Conservation (phyloP, 2,113 vertebrate species). For the Lutjanus erythropterus region DNA sequence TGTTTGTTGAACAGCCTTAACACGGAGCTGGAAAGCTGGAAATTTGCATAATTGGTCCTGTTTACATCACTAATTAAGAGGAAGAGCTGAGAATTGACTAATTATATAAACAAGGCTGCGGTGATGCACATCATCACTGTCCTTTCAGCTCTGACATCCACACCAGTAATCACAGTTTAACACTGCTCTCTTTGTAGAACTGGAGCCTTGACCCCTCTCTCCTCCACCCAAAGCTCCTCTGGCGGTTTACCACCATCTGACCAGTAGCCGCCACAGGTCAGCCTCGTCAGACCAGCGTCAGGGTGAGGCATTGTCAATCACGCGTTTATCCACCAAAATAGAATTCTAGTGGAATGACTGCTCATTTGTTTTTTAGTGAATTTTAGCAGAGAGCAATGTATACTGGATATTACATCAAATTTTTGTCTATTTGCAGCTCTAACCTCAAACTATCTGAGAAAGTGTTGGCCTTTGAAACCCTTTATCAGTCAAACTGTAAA, state of each 20-base stretch:
- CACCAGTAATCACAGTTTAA: conserved; percentile 25
- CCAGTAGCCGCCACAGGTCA: conserved; percentile 34
- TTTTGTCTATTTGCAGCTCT: too few species aligned
- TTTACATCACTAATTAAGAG: too few species aligned
- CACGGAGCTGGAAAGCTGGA: too few species aligned
- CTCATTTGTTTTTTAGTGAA: not conserved
- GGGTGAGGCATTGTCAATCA: not conserved
- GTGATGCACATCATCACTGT: not conserved
- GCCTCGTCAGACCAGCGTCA: not conserved
- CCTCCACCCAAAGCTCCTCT: conserved; percentile 12
- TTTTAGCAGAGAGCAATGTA: too few species aligned
- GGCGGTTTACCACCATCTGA: conserved; percentile 20
- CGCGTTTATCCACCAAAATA: not conserved
- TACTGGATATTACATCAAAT: too few species aligned
- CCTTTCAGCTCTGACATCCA: conserved; percentile 5
- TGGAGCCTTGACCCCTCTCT: not conserved
- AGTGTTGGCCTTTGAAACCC: not conserved
- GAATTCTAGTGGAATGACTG: not conserved
- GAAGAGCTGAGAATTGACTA: not conserved
- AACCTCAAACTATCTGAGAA: not conserved
- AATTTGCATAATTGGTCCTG: too few species aligned
- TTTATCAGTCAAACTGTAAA: not conserved
- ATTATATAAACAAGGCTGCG: not conserved
- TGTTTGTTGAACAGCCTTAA: too few species aligned
- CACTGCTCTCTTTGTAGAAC: conserved; percentile 38